Evolutionary conservation across 2,113 vertebrate species (phyloP), one percentile per base, ranked within the genome.

Genomic region (Eira barbara): DNA sequence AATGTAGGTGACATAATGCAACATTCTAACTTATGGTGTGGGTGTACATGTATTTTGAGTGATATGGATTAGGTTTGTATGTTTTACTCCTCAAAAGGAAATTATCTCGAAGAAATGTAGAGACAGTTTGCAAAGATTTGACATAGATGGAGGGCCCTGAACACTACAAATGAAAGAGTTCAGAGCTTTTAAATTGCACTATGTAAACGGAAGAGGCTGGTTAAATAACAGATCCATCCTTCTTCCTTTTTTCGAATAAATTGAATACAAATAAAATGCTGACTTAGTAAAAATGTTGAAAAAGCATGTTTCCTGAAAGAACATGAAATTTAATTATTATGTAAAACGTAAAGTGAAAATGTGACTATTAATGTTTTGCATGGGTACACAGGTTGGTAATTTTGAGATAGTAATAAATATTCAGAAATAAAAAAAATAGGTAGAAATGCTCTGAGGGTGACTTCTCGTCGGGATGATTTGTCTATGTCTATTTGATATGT

Each of bases 281-380:
- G 97, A 98, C 69, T 91, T 95, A 81, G 80, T 65, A 79, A 96
- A 96, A 97, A 59, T 45, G 23, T 91, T 91, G 79, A 84, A 82
- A 80, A 91, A 45, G 87, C 55, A 27, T 94, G 57, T 89, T 91
- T 96, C 89, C 49, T 47, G 61, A 95, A 97, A 67, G 96, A 98
- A 94, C 55, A 59, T 90, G 73, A 91, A 98, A 94, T 95, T 98
- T 98, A 97, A 98, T 97, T 97, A 98, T 78, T 80, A 91, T 65
- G 21, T 92, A 89, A 96, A 91, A 74, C n/a, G 84, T 95, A 83
- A 63, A 95, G 29, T 80, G 73, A 89, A 93, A 97, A 97, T 81
- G 45, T 94, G 57, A 93, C 96, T 94, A 36, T 65, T 92, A 97
- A 91, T 84, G 89, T 97, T 97, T 96, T 97, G 94, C 82, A 84